Evolutionary conservation across 2,113 vertebrate species (phyloP).

Genomic region (Regulus satrapa): DNA sequence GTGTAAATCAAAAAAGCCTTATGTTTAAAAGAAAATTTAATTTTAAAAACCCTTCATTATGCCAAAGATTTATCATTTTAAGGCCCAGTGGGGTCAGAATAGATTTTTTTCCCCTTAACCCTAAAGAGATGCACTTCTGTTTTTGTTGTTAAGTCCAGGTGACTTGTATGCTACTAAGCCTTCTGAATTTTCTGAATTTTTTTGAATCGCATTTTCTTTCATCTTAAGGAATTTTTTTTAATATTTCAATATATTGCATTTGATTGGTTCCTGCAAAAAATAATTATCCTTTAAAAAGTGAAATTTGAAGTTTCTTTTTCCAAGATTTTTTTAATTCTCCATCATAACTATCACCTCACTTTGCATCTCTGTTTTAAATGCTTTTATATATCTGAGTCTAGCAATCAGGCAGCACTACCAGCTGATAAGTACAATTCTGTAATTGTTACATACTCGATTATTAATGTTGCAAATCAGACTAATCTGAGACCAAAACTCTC

Average conservation of each 20-base stretch:
- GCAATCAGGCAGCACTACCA: neutral
- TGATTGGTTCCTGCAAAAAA: neutral
- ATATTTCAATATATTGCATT: neutral
- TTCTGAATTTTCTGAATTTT: neutral
- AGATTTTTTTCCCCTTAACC: neutral
- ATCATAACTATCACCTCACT: neutral
- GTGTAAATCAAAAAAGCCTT: constrained; percentile 62
- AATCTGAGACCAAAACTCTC: neutral
- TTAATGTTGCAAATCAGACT: neutral
- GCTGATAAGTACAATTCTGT: neutral
- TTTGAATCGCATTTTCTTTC: neutral
- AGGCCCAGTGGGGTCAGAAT: neutral
- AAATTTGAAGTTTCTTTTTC: neutral
- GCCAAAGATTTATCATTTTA: constrained; percentile 60
- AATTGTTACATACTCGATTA: neutral
- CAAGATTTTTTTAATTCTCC: neutral
- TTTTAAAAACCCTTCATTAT: constrained; percentile 38
- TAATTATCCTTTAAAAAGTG: neutral
- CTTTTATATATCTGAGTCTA: neutral
- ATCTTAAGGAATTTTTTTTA: neutral
- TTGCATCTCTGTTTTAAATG: neutral
- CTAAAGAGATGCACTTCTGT: neutral
- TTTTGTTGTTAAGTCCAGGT: neutral
- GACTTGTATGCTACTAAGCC: neutral
- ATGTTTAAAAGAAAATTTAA: constrained; percentile 63